Evolutionary conservation across 1,140 invertebrate genomes (phyloP).

Genomic region (Caenorhabditis briggsae): DNA sequence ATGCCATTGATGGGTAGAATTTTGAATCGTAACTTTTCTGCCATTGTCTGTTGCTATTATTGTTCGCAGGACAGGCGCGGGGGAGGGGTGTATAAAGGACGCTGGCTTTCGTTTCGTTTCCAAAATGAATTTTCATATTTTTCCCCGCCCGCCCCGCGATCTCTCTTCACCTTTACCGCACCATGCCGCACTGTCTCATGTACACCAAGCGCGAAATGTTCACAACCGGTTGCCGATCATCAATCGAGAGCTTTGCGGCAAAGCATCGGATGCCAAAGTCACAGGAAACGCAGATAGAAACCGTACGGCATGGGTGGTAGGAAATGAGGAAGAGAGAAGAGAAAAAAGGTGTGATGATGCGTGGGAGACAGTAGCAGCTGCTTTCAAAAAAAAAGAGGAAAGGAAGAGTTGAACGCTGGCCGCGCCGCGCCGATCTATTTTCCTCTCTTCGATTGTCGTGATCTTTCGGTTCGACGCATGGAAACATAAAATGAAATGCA

Average conservation of each 20-base stretch:
- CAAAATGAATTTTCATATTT: conserved; percentile 52
- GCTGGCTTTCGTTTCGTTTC: conserved; percentile 40
- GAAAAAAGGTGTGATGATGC: background rate
- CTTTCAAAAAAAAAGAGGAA: background rate
- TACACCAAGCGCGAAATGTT: conserved; percentile 38
- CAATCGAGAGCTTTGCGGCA: conserved; percentile 49
- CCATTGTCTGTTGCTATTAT: conserved; percentile 39
- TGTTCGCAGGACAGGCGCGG: conserved; percentile 1
- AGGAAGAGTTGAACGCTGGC: background rate
- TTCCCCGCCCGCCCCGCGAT: background rate
- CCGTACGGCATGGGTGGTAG: conserved; percentile 49
- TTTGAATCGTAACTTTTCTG: conserved; percentile 26
- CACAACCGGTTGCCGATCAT: conserved; percentile 51
- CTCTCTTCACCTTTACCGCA: background rate
- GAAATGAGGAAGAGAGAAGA: background rate
- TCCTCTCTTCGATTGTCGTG: background rate
- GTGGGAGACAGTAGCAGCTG: background rate
- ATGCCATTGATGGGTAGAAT: conserved; percentile 9
- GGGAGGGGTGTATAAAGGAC: conserved; percentile 30
- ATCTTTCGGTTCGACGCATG: conserved; percentile 52
- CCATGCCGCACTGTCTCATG: conserved; percentile 17
- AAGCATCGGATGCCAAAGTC: conserved; percentile 33
- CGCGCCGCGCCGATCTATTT: background rate
- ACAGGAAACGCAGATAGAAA: conserved; percentile 38
- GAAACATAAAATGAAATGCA: conserved; percentile 53